Base-by-base conservation (phyloP, 2,888 invertebrate species). In the Lordiphosa andalusiaca region DNA sequence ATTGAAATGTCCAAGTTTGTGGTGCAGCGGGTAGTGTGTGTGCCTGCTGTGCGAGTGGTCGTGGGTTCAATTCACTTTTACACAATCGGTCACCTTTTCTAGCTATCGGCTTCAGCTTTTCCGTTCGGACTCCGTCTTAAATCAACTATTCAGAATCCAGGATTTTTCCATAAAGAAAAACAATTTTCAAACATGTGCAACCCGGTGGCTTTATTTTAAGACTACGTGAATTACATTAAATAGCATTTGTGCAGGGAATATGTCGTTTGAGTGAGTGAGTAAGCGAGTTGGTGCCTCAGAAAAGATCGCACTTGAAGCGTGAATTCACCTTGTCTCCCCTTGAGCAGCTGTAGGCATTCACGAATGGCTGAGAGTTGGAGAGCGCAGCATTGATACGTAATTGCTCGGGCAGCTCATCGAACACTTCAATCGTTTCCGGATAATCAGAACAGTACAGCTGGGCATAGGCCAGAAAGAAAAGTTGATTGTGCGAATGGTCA, bases 361-460 rank as follows among this genome's bases (percentile, higher is more conserved):
- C 51, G 56, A 88, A 88, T n/a, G 83, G 77, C 13, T 76, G 68
- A 7, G 84, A 76, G 63, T 88, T 88, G 39, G 84, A 83, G 2
- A 88, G 68, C 0, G 87, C 85, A 0, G 84, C 78, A 42, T 86
- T 88, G 4, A 88, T 82, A 6, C 87, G 80, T 42, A 84, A 49
- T 42, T 60, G 71, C 44, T 87, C 87, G 10, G 87, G 87, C 4
- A 86, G 55, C 40, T 84, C 74, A 2, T 73, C 70, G 23, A 73
- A 86, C 5, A 75, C 55, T 9, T 84, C 84, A 3, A 81, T 19
- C 6, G 77, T 55, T 0, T 73, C 54, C 0, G 84, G 80, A 35
- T 86, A 87, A 38, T 88, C 86, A 3, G 86, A 73, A 62, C 88
- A 88, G 68, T 86, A 88, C 0, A 86, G 70, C 53, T 88, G 88